Percentiles rank a stretch among this genome's conserved stretches.
phyloP scores from a whole-genome alignment of 2,113 vertebrate species.

The Marcusenius ussheri region DNA sequence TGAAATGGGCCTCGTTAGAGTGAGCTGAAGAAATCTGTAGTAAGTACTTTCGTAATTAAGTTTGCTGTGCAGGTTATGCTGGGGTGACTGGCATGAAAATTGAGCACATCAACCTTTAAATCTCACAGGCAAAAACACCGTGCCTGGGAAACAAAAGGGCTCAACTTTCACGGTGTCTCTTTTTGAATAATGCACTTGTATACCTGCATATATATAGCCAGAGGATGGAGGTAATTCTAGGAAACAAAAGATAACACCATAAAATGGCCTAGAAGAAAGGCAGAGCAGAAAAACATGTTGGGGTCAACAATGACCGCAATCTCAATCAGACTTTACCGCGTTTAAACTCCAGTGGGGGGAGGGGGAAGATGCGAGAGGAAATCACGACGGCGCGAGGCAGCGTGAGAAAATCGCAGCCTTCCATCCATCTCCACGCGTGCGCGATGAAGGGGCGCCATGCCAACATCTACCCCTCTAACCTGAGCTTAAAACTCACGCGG shows the following conservation, averaged over 20 bases:
- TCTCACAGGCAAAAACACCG: not conserved
- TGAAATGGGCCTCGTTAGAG: not conserved
- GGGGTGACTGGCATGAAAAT: not conserved
- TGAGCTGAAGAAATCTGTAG: not conserved
- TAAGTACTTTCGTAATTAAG: conserved; percentile 12
- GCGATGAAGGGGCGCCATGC: not conserved
- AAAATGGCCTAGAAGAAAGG: not conserved
- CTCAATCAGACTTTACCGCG: not conserved
- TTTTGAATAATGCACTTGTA: not conserved
- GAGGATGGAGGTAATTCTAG: not conserved
- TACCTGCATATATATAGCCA: not conserved
- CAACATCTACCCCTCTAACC: not conserved
- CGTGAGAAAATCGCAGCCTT: not conserved
- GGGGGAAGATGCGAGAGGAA: not conserved
- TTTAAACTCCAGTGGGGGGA: not conserved
- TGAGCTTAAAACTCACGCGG: not conserved
- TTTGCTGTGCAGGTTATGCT: conserved; percentile 7
- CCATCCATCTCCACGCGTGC: not conserved
- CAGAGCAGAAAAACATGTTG: not conserved
- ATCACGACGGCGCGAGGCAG: not conserved
- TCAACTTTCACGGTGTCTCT: not conserved
- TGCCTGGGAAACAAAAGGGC: not conserved
- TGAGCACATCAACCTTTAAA: not conserved
- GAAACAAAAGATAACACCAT: not conserved
- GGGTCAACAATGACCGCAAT: not conserved